Evolutionary conservation across 2,888 invertebrate genomes (phyloP).

Genomic region (Eupeodes latifasciatus): DNA sequence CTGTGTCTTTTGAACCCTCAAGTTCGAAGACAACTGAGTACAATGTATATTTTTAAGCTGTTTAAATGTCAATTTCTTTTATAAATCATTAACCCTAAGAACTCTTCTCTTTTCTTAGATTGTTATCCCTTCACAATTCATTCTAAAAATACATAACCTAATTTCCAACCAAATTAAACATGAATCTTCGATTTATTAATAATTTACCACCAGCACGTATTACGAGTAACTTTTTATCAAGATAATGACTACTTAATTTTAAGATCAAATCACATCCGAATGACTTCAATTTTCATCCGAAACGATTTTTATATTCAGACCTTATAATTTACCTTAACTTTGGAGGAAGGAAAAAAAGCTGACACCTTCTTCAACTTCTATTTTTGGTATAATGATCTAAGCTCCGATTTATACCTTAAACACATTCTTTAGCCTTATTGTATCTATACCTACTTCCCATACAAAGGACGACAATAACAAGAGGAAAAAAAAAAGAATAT

Average conservation of each 20-base stretch:
- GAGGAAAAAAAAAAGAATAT: slow-evolving; percentile 8
- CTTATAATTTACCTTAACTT: slow-evolving; percentile 58
- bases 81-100: too few species aligned
- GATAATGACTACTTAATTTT: slow-evolving; percentile 28
- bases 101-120: neutral
- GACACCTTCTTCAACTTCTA: neutral
- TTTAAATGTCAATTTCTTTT: too few species aligned
- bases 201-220: slow-evolving; percentile 11
- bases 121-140: neutral
- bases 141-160: neutral
- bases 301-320: slow-evolving; percentile 1
- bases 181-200: slow-evolving; percentile 4
- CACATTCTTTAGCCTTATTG: slow-evolving; percentile 50
- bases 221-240: neutral
- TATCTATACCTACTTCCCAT: slow-evolving; percentile 28
- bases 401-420: slow-evolving; percentile 42
- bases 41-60: too few species aligned
- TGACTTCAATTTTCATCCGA: slow-evolving; percentile 36
- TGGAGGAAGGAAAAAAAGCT: slow-evolving; percentile 4
- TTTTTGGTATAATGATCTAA: slow-evolving; percentile 47
- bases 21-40: too few species aligned
- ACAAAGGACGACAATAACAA: neutral
- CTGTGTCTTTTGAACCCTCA: too few species aligned
- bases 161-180: slow-evolving; percentile 13
- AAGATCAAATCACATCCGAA: slow-evolving; percentile 52